Evolutionary conservation across 2,888 invertebrate genomes (phyloP), one percentile per base, ranked within the genome.

Genomic region (Nomada goodeniana): DNA sequence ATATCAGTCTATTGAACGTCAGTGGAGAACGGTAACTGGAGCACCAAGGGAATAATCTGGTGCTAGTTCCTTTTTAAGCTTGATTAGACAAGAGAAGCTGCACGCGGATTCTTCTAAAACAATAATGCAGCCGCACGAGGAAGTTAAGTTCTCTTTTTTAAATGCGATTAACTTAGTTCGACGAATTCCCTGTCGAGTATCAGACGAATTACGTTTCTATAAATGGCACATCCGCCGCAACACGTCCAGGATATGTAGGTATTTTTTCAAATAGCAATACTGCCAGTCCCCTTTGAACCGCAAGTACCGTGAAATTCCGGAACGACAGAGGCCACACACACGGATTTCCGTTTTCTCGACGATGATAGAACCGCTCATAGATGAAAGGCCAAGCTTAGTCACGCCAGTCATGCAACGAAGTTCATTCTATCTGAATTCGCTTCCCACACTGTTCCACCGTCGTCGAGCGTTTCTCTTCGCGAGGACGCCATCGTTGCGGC

Each of bases 281-380:
- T 47, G 47, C 15, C 47, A 47, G 47, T 47, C 11, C 47, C 47
- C 47, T 47, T 47, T 71, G 89, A 87, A 84, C 52, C 50, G 60
- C 79, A 80, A 87, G 88, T 86, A 83, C 83, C 82, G 78, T 85
- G 84, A 85, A 87, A 88, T 89, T 89, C 82, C 70, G 79, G 78
- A 76, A 86, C 84, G 65, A 36, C 42, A 42, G 9, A 44, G 57
- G 69, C 74, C 77, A 60, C 76, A 72, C 77, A 71, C 26, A 53
- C 29, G 36, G 13, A 67, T 53, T 60, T 73, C 67, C 74, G 52
- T 73, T 72, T 77, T 53, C 52, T 29, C 59, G 42, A 50, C 52
- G 50, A 71, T 42, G 52, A 59, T 52, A 42, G 61, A 11, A 13
- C 53, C 61, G 26, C n/a, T 20, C 36, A 15, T 23, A 18, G 63